Evolutionary conservation across 2,888 invertebrate genomes (phyloP).

Genomic region (Hydropsyche betteni): DNA sequence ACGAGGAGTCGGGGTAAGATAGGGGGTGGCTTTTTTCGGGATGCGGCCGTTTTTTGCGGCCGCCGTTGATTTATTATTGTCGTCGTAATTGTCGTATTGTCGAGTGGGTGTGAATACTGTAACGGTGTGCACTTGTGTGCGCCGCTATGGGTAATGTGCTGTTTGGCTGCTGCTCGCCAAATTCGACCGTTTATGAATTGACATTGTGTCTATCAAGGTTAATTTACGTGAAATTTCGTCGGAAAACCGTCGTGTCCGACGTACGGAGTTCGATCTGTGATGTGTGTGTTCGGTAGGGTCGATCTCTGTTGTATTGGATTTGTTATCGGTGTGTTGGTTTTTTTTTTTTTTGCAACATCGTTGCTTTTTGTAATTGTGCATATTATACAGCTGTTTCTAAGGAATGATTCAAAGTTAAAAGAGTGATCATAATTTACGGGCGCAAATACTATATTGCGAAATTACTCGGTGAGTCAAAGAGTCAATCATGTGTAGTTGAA

Average conservation of each 20-base stretch:
- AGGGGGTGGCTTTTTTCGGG: neutral
- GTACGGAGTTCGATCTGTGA: too few relatives aligned
- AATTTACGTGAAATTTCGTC: too few relatives aligned
- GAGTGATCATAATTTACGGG: too few relatives aligned
- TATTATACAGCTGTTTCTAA: too few relatives aligned
- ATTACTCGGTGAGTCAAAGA: too few relatives aligned
- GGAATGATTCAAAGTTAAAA: too few relatives aligned
- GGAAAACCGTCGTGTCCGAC: too few relatives aligned
- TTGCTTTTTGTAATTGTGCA: too few relatives aligned
- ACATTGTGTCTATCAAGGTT: neutral
- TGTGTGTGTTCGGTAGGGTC: neutral
- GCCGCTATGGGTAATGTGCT: neutral
- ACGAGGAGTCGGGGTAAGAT: neutral
- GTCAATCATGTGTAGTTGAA: too few relatives aligned
- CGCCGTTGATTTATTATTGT: neutral
- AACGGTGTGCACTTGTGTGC: neutral
- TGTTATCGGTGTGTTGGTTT: too few relatives aligned
- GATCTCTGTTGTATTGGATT: neutral
- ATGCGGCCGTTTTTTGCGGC: neutral
- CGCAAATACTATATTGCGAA: too few relatives aligned
- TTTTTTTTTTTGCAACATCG: too few relatives aligned
- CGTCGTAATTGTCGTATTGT: neutral
- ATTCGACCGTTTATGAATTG: slow-evolving; percentile 6
- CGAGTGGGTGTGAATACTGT: slow-evolving; percentile 1
- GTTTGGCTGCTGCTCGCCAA: neutral